Evolutionary conservation across 2,888 invertebrate genomes (phyloP).

Genomic region (Smittia sp.): DNA sequence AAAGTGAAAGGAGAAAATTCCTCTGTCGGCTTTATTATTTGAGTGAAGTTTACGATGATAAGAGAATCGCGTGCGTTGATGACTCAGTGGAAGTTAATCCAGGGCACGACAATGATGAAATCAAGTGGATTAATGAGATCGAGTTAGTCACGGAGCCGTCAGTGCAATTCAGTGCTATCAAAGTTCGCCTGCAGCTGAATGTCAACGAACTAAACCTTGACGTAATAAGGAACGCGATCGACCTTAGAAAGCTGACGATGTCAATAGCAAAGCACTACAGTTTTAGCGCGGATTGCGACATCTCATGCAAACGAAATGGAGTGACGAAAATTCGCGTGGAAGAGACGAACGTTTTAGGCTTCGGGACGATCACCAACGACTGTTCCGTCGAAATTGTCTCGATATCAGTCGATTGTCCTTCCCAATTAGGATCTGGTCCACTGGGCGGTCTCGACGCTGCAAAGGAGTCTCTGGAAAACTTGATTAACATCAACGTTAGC

Average conservation of each 20-base stretch:
- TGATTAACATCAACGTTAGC: slow-evolving; percentile 42
- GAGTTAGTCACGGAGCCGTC: background rate
- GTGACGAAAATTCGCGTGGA: slow-evolving; percentile 19
- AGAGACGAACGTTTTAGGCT: slow-evolving; percentile 43
- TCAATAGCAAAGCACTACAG: slow-evolving; percentile 46
- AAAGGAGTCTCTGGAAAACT: slow-evolving; percentile 46
- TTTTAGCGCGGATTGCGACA: slow-evolving; percentile 44
- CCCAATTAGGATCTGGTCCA: background rate
- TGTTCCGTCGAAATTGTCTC: slow-evolving; percentile 43
- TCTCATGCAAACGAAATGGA: slow-evolving; percentile 43
- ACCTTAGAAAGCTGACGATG: slow-evolving; percentile 43
- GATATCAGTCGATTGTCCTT: slow-evolving; percentile 42
- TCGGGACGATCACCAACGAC: slow-evolving; percentile 44
- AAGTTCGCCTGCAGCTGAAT: background rate
- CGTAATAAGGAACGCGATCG: background rate
- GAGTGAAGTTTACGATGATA: slow-evolving; percentile 4
- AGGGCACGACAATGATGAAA: background rate
- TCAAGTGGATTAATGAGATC: background rate
- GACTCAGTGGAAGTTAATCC: slow-evolving; percentile 15
- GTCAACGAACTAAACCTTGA: background rate
- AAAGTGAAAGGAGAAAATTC: background rate
- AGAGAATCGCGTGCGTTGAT: slow-evolving; percentile 4
- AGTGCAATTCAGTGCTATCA: background rate
- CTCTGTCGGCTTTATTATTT: slow-evolving; percentile 10
- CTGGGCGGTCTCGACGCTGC: slow-evolving; percentile 46